Conservation (phyloP, 2,888 invertebrate genomes). For the Ormyrus rosae region DNA sequence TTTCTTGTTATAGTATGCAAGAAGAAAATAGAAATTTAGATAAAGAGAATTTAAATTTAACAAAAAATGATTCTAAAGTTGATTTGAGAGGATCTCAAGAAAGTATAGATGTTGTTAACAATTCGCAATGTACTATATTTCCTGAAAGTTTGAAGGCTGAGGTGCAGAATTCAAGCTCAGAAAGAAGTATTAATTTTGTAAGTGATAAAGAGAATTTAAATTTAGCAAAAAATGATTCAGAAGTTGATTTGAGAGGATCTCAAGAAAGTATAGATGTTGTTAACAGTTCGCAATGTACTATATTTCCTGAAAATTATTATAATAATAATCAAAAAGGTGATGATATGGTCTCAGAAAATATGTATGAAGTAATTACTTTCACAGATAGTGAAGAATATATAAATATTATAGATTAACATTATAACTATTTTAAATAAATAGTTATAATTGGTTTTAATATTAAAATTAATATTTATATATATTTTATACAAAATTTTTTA, state of each 20-base stretch:
- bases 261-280: slow-evolving; percentile 35
- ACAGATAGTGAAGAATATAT: slow-evolving; percentile 49
- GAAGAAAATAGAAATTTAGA: neutral
- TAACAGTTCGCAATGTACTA: neutral
- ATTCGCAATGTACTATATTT: neutral
- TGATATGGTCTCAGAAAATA: neutral
- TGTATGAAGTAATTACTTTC: neutral
- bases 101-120: neutral
- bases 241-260: neutral
- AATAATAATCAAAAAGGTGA: neutral
- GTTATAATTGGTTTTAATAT: neutral
- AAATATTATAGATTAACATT: slow-evolving; percentile 40
- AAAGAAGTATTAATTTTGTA: neutral
- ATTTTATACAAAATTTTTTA: slow-evolving; percentile 37
- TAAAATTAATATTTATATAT: slow-evolving; percentile 1
- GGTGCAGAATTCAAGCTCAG: neutral
- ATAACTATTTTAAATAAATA: slow-evolving; percentile 26
- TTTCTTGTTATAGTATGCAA: no score
- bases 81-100: neutral
- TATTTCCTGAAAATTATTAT: no score
- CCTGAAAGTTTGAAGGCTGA: neutral
- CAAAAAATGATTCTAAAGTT: no score
- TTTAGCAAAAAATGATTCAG: no score
- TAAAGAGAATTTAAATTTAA: neutral
- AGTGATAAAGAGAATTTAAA: neutral